Evolutionary conservation across 1,140 invertebrate genomes (phyloP).

Genomic region (Leptoteleia sp.): DNA sequence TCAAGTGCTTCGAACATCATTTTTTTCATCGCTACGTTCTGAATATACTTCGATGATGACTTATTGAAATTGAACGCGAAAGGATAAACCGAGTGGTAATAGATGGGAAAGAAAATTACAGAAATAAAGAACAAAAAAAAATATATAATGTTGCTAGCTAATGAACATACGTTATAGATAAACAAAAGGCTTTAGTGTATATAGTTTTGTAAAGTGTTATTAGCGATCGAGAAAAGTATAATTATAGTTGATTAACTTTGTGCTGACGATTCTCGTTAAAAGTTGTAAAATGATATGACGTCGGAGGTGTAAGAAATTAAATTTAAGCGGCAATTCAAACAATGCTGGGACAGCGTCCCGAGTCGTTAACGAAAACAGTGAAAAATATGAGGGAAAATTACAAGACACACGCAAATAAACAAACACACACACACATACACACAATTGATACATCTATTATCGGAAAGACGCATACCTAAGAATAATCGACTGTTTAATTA

Average conservation of each 20-base stretch:
- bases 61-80: constrained; percentile 54
- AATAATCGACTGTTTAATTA: constrained; percentile 74
- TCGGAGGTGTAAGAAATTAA: constrained; percentile 45
- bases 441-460: constrained; percentile 63
- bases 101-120: constrained; percentile 31
- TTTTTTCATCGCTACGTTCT: constrained; percentile 70
- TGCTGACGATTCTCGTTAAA: constrained; percentile 68
- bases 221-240: constrained; percentile 70
- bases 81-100: constrained; percentile 30
- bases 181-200: constrained; percentile 80
- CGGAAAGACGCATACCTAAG: constrained; percentile 58
- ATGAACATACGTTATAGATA: constrained; percentile 73
- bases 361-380: constrained; percentile 46
- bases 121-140: constrained; percentile 47
- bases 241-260: constrained; percentile 70
- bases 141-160: constrained; percentile 75
- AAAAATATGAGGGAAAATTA: not conserved
- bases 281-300: constrained; percentile 42
- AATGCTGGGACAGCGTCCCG: constrained; percentile 44
- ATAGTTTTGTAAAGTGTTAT: constrained; percentile 81
- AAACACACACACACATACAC: constrained; percentile 10
- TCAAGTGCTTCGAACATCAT: constrained; percentile 65
- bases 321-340: constrained; percentile 49
- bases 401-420: constrained; percentile 9
- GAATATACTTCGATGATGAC: constrained; percentile 67